Conservation (phyloP, 2,888 invertebrate genomes). For the Eupithecia subumbrata region DNA sequence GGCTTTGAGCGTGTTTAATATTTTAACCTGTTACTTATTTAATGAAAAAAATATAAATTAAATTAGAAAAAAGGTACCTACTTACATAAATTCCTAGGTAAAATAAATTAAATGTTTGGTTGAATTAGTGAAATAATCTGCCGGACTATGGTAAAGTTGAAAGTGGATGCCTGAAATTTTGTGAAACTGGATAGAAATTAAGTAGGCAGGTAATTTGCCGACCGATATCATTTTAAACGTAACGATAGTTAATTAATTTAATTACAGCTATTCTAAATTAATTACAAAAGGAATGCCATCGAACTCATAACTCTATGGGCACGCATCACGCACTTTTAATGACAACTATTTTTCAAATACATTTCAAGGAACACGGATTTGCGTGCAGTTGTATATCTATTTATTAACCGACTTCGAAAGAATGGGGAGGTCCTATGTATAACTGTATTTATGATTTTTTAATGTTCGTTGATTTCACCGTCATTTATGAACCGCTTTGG, state of each 20-base stretch:
- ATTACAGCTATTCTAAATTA: slow-evolving; percentile 24
- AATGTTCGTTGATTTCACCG: too few relatives aligned
- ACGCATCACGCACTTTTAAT: slow-evolving; percentile 40
- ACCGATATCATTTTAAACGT: not conserved
- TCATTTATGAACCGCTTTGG: too few relatives aligned
- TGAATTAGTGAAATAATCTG: not conserved
- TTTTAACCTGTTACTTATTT: not conserved
- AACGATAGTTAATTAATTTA: slow-evolving; percentile 24
- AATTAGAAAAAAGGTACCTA: not conserved
- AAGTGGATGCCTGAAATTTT: slow-evolving; percentile 7
- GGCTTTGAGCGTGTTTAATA: slow-evolving; percentile 17
- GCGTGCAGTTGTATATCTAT: not conserved
- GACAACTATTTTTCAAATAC: not conserved
- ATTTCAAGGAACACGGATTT: not conserved
- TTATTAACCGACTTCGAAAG: too few relatives aligned
- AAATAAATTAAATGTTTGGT: not conserved
- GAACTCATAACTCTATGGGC: slow-evolving; percentile 18
- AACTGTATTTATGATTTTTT: too few relatives aligned
- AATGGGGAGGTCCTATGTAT: too few relatives aligned
- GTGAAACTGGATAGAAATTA: not conserved
- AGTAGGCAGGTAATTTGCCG: not conserved
- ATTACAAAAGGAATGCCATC: slow-evolving; percentile 13
- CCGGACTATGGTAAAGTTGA: not conserved
- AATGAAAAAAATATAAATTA: not conserved
- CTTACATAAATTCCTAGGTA: not conserved